Conservation (phyloP, 64 coral and sea anemone genomes). For the Cladopsammia gracilis region DNA sequence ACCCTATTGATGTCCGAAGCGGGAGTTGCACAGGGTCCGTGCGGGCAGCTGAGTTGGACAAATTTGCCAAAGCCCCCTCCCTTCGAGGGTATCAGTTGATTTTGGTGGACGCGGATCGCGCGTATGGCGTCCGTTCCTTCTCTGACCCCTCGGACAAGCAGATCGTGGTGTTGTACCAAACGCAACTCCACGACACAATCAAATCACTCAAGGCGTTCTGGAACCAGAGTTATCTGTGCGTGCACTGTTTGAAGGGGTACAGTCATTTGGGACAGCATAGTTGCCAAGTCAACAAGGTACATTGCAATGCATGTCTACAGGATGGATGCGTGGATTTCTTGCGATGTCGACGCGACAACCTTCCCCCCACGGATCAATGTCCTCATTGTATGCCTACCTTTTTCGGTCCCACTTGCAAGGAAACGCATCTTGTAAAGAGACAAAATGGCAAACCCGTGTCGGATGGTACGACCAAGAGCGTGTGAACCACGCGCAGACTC, state of each 20-base stretch:
- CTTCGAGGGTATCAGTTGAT: background rate
- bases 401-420: background rate
- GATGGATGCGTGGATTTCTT: background rate
- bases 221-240: background rate
- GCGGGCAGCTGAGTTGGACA: conserved; percentile 7
- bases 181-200: background rate
- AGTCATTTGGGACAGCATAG: background rate
- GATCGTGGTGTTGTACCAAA: background rate
- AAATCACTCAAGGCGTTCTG: background rate
- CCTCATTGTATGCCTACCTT: background rate
- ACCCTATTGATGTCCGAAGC: background rate
- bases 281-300: background rate
- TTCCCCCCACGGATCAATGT: background rate
- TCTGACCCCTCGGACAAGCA: background rate
- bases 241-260: background rate
- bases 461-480: background rate
- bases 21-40: background rate
- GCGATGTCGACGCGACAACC: no score
- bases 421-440: no score
- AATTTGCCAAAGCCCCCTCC: background rate
- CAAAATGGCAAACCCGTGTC: no score
- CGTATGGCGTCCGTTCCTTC: background rate
- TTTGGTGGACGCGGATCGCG: background rate
- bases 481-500: background rate
- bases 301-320: background rate